Conservation (phyloP, 2,113 vertebrate genomes). For the Perca flavescens region DNA sequence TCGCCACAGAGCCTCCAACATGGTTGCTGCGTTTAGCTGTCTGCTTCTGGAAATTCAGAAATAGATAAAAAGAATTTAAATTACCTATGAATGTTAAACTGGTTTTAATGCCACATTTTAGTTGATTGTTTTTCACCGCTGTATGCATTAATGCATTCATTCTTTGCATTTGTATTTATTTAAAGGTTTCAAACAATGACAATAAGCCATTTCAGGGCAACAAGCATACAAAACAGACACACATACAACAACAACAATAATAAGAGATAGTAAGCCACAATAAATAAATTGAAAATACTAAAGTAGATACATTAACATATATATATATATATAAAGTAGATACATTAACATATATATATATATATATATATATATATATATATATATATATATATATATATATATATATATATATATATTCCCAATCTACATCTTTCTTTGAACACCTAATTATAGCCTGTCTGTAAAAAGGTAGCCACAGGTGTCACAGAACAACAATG, state of each 20-base stretch:
- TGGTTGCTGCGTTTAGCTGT: not conserved
- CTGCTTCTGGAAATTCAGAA: not conserved
- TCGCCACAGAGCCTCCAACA: slow-evolving; percentile 1
- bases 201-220: slow-evolving; percentile 1
- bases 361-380: too few species aligned
- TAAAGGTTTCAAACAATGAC: slow-evolving; percentile 9
- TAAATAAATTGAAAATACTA: slow-evolving; percentile 40
- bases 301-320: slow-evolving; percentile 48
- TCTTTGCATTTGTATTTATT: slow-evolving; percentile 27
- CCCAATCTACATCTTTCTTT: slow-evolving; percentile 50
- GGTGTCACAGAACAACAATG: slow-evolving; percentile 67
- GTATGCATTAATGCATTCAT: not conserved
- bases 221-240: slow-evolving; percentile 3
- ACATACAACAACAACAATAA: slow-evolving; percentile 31
- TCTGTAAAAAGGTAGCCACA: slow-evolving; percentile 63
- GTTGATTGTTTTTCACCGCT: not conserved
- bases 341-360: slow-evolving; percentile 42
- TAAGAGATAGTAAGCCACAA: slow-evolving; percentile 27
- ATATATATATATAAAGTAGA: slow-evolving; percentile 29
- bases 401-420: slow-evolving; percentile 51
- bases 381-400: slow-evolving; percentile 43
- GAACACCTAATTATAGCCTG: slow-evolving; percentile 65
- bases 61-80: not conserved
- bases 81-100: not conserved
- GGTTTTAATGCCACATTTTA: not conserved